Conservation (phyloP, 2,113 vertebrate genomes). For the Sebastes schlegelii region DNA sequence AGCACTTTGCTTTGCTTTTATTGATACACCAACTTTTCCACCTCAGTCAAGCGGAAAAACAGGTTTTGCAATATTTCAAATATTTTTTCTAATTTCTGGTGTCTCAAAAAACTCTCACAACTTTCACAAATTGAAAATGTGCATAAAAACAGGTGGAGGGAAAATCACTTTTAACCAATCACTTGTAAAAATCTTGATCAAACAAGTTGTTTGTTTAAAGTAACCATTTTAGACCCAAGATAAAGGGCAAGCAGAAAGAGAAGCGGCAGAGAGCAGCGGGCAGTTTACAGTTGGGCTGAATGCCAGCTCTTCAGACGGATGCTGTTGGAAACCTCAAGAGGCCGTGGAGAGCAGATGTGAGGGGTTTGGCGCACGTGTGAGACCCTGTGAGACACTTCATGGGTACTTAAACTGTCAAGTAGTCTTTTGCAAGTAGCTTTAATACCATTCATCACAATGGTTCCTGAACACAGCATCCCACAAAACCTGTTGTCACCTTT, state of each 20-base stretch:
- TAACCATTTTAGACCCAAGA: neutral
- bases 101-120: neutral
- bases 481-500: neutral
- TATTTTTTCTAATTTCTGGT: neutral
- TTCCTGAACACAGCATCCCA: neutral
- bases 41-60: neutral
- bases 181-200: neutral
- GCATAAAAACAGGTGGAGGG: neutral
- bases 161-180: neutral
- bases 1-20: neutral
- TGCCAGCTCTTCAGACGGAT: slow-evolving; percentile 34
- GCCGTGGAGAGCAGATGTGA: slow-evolving; percentile 56
- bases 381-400: slow-evolving; percentile 25
- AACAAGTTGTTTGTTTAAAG: neutral
- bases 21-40: neutral
- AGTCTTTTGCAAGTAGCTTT: slow-evolving; percentile 19
- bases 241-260: neutral
- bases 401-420: slow-evolving; percentile 47
- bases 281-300: slow-evolving; percentile 47
- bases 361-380: neutral
- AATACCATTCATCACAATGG: neutral
- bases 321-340: slow-evolving; percentile 40
- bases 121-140: neutral
- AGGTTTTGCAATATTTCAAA: neutral
- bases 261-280: neutral